Evolutionary conservation across 2,113 vertebrate genomes (phyloP).

Genomic region (Aegithalos caudatus): DNA sequence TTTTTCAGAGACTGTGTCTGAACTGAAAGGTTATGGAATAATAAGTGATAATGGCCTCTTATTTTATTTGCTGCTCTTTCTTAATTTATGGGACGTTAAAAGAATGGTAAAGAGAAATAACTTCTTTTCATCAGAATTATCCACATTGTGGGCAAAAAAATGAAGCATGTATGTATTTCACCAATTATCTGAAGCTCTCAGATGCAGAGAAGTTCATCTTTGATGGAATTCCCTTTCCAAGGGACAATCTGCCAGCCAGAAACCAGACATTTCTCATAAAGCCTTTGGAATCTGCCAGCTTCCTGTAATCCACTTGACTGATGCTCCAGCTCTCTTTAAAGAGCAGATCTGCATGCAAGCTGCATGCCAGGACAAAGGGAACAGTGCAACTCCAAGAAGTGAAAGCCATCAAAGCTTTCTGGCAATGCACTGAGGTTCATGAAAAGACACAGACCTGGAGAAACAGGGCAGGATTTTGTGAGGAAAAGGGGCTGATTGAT

Average conservation of each 20-base stretch:
- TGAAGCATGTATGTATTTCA: not conserved
- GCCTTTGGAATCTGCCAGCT: not conserved
- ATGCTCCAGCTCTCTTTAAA: not conserved
- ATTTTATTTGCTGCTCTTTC: not conserved
- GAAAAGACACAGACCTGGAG: not conserved
- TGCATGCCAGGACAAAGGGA: not conserved
- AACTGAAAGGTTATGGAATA: slow-evolving; percentile 31
- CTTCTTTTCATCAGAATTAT: not conserved
- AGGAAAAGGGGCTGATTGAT: not conserved
- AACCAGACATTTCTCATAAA: not conserved
- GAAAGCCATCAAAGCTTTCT: not conserved
- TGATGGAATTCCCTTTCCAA: not conserved
- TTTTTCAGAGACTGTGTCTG: not conserved
- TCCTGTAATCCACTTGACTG: not conserved
- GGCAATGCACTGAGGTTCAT: not conserved
- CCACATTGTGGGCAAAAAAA: not conserved
- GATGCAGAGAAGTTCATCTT: not conserved
- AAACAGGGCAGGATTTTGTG: not conserved
- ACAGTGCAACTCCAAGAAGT: not conserved
- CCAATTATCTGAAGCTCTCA: not conserved
- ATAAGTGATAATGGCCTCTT: not conserved
- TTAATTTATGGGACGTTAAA: not conserved
- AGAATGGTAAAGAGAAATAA: not conserved
- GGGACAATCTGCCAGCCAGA: not conserved
- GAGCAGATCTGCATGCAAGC: not conserved